Conservation (phyloP, 2,113 vertebrate species). For the Alouatta palliata region DNA sequence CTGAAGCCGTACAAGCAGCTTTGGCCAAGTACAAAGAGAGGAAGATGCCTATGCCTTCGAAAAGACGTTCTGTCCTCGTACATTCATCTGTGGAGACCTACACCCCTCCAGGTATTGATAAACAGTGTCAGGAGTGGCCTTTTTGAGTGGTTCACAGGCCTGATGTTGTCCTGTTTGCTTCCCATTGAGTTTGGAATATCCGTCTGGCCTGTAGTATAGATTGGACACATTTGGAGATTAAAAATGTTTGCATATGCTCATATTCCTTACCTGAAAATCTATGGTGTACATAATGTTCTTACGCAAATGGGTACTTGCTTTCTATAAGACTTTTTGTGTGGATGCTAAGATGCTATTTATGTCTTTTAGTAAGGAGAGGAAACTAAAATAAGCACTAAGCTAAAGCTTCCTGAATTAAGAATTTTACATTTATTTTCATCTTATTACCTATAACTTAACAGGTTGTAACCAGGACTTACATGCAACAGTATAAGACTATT, state of each 20-base stretch:
- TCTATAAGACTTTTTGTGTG: background rate
- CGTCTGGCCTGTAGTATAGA: background rate
- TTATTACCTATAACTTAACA: background rate
- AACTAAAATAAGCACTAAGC: background rate
- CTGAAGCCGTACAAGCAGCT: conserved; percentile 97
- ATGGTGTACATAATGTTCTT: background rate
- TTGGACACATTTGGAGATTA: background rate
- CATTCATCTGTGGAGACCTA: conserved; percentile 93
- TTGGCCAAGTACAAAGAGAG: conserved; percentile 96
- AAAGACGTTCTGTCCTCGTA: conserved; percentile 93
- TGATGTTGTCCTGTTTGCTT: background rate
- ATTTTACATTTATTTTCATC: background rate
- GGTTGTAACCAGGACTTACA: background rate
- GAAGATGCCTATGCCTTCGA: conserved; percentile 99
- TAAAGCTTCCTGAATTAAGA: background rate
- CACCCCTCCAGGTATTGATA: conserved; percentile 92
- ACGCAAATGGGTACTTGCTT: background rate
- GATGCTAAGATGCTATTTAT: background rate
- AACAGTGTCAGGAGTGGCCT: rapidly evolving
- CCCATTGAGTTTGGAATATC: background rate
- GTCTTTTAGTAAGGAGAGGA: background rate
- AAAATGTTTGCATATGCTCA: background rate
- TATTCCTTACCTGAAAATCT: background rate
- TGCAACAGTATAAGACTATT: background rate
- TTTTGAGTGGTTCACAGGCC: background rate